These are phyloP conservation scores for Larimichthys polyactis DNA, from an alignment of 2,113 vertebrate species.

Conservation along the genomic window DNA sequence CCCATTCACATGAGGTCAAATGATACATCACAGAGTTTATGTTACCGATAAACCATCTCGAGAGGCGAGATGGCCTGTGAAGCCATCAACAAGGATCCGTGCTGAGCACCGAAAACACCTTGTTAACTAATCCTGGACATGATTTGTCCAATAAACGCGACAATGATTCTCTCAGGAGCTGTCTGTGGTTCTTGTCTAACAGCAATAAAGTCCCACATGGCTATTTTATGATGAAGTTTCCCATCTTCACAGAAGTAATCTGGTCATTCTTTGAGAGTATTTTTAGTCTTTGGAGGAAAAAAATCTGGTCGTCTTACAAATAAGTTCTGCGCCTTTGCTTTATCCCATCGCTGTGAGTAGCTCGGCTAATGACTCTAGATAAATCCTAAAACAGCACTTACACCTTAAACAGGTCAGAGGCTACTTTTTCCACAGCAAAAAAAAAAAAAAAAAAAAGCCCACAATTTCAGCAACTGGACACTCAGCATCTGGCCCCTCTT, in stretches of 20 bases:
- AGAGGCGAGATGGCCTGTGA: slow-evolving; percentile 45
- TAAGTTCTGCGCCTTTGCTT: slow-evolving; percentile 14
- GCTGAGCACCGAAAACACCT: slow-evolving; percentile 20
- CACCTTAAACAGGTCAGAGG: slow-evolving; percentile 42
- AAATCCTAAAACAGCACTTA: slow-evolving; percentile 28
- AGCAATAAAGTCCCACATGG: slow-evolving; percentile 15
- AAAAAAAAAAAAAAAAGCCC: neutral
- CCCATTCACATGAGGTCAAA: slow-evolving; percentile 76
- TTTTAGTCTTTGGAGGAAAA: slow-evolving; percentile 38
- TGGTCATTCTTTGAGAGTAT: neutral
- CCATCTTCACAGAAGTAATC: neutral
- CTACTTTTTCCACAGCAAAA: slow-evolving; percentile 47
- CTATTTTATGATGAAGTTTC: slow-evolving; percentile 25
- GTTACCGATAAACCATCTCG: slow-evolving; percentile 72
- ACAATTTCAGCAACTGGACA: slow-evolving; percentile 73
- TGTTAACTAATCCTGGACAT: slow-evolving; percentile 25
- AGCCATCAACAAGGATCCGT: slow-evolving; percentile 17
- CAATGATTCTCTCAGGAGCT: slow-evolving; percentile 41
- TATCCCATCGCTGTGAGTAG: neutral
- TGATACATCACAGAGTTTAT: slow-evolving; percentile 68
- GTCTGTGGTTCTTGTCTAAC: slow-evolving; percentile 39
- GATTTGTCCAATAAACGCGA: slow-evolving; percentile 48
- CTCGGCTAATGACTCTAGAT: slow-evolving; percentile 2
- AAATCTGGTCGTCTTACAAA: slow-evolving; percentile 29
- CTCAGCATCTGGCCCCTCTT: slow-evolving; percentile 74